phyloP scores from a whole-genome alignment of 2,888 invertebrate genomes.

The Steinernema hermaphroditum region DNA sequence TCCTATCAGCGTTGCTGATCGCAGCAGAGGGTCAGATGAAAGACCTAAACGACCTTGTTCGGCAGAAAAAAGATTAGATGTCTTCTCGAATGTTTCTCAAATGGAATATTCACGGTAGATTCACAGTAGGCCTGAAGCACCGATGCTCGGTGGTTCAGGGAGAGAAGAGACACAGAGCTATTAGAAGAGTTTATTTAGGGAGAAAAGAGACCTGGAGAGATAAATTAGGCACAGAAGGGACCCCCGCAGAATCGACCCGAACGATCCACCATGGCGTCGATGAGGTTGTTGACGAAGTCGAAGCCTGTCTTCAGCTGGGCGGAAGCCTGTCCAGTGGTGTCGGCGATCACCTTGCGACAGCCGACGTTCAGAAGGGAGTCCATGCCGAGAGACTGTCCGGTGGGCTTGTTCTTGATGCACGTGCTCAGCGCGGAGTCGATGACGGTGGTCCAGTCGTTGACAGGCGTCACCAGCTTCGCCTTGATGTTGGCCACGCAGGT shows the following conservation, averaged over 20 bases:
- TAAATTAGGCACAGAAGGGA: conserved; percentile 43
- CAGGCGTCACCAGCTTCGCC: conserved; percentile 64
- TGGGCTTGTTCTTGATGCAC: conserved; percentile 61
- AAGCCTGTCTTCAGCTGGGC: conserved; percentile 64
- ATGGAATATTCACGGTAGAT: no score
- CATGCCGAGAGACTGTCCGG: conserved; percentile 54
- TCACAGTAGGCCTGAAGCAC: no score
- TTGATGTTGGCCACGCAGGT: conserved; percentile 64
- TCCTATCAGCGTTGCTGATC: no score
- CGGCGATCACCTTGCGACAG: conserved; percentile 66
- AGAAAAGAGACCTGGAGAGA: neutral
- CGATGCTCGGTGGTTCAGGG: no score
- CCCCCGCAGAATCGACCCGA: conserved; percentile 65
- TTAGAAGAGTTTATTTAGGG: no score
- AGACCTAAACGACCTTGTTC: no score
- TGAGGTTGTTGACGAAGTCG: conserved; percentile 67
- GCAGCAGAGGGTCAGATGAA: no score
- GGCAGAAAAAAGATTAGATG: no score
- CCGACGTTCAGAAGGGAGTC: conserved; percentile 65
- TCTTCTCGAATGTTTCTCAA: no score
- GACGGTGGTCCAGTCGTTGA: conserved; percentile 64
- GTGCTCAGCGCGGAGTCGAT: conserved; percentile 62
- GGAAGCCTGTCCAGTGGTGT: conserved; percentile 60
- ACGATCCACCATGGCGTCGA: conserved; percentile 63
- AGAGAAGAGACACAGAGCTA: no score